phyloP scores from a whole-genome alignment of 2,113 vertebrate genomes.

The Panurus biarmicus region DNA sequence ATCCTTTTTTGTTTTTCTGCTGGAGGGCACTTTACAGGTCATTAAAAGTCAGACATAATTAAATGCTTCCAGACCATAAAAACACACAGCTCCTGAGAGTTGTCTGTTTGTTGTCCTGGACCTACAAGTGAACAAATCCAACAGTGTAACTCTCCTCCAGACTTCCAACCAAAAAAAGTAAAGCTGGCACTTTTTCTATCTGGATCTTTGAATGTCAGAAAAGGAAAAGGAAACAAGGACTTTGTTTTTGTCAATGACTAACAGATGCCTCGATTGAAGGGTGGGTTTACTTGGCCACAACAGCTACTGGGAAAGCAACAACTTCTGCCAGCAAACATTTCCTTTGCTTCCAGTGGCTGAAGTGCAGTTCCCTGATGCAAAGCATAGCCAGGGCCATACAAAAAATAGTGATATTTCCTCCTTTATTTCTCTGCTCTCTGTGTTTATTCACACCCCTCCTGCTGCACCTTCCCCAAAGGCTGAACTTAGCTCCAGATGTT shows the following conservation, averaged over 20 bases:
- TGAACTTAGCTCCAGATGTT: neutral
- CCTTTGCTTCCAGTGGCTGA: neutral
- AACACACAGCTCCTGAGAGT: neutral
- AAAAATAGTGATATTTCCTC: neutral
- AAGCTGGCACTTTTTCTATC: neutral
- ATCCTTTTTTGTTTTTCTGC: neutral
- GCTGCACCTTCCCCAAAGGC: neutral
- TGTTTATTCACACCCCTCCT: neutral
- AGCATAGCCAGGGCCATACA: neutral
- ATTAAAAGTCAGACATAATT: neutral
- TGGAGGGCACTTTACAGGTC: neutral
- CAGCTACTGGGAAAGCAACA: neutral
- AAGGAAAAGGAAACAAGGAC: conserved; percentile 6
- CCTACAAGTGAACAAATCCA: neutral
- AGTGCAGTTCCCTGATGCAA: neutral
- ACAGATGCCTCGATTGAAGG: conserved; percentile 10
- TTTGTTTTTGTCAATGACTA: conserved; percentile 13
- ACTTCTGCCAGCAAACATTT: neutral
- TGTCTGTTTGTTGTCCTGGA: neutral
- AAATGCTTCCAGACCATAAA: neutral
- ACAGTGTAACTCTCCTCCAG: neutral
- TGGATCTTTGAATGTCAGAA: neutral
- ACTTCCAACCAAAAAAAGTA: neutral
- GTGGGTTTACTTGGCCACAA: conserved; percentile 20
- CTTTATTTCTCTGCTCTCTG: neutral